Conservation (phyloP, 1,140 invertebrate species). For the Aporrectodea caliginosa region DNA sequence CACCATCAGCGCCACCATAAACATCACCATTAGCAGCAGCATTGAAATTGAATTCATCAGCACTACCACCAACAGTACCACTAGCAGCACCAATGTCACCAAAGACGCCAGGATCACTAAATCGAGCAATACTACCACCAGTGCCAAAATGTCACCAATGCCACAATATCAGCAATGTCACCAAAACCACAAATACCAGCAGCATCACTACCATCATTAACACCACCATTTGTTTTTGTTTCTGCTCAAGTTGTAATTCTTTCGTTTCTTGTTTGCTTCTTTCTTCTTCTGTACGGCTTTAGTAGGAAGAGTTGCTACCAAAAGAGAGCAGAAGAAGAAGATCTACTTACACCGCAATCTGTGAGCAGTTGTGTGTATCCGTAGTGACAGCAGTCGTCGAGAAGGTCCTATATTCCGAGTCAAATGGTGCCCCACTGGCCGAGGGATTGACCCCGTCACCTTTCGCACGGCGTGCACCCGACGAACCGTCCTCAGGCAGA, state of each 20-base stretch:
- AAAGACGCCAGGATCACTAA: too few relatives aligned
- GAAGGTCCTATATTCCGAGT: slow-evolving; percentile 12
- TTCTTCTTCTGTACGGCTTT: not conserved
- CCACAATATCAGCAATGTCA: too few relatives aligned
- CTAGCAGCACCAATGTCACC: too few relatives aligned
- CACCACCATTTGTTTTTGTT: not conserved
- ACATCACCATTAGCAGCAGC: too few relatives aligned
- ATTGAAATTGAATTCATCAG: too few relatives aligned
- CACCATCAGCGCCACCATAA: too few relatives aligned
- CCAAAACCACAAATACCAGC: too few relatives aligned
- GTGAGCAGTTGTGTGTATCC: slow-evolving; percentile 14
- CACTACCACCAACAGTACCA: too few relatives aligned
- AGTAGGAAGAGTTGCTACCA: not conserved
- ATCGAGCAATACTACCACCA: too few relatives aligned
- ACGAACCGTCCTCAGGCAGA: not conserved
- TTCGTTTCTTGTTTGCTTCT: not conserved
- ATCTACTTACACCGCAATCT: slow-evolving; percentile 19
- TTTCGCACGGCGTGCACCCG: not conserved
- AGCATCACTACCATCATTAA: not conserved
- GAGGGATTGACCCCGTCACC: not conserved
- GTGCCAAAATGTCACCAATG: too few relatives aligned
- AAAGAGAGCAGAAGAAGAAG: too few relatives aligned
- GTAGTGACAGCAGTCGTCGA: slow-evolving; percentile 10
- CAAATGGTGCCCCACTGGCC: not conserved
- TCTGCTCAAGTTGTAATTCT: not conserved